Evolutionary conservation across 2,888 invertebrate species (phyloP).

Genomic region (Ceraclea dissimilis): DNA sequence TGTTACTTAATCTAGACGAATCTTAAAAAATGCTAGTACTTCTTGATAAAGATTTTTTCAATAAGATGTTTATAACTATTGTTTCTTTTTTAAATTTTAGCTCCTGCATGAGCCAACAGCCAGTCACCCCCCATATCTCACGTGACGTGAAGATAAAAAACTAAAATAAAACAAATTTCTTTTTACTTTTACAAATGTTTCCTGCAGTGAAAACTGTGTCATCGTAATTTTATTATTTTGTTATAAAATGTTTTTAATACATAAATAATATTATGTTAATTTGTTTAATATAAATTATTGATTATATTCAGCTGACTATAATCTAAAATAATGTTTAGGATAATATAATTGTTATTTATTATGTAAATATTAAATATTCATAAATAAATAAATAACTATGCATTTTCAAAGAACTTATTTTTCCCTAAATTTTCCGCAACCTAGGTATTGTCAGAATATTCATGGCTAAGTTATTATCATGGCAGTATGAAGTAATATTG

Average conservation of each 20-base stretch:
- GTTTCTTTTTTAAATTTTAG: not conserved
- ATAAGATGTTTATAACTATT: too few relatives aligned
- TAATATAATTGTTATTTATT: not conserved
- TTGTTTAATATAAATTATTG: not conserved
- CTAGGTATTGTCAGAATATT: too few relatives aligned
- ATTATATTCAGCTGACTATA: not conserved
- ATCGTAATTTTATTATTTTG: not conserved
- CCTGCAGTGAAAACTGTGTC: not conserved
- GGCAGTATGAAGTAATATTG: too few relatives aligned
- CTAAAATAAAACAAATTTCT: not conserved
- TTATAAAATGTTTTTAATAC: too few relatives aligned
- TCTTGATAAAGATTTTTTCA: too few relatives aligned
- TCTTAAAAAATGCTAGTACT: too few relatives aligned
- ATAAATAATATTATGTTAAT: too few relatives aligned
- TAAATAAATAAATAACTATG: not conserved
- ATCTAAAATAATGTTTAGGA: constrained; percentile 1
- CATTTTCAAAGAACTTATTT: not conserved
- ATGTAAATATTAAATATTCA: too few relatives aligned
- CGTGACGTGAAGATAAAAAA: not conserved
- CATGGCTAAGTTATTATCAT: too few relatives aligned
- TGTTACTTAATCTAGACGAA: too few relatives aligned
- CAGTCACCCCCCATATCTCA: not conserved
- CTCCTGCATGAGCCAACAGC: not conserved
- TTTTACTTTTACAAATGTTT: constrained; percentile 1
- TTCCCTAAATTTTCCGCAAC: too few relatives aligned